A percentile compares a stretch with the other conserved stretches of the same genome.
Evolutionary conservation across 1,140 invertebrate genomes (phyloP).

Genomic region (Lepidurus packardi): DNA sequence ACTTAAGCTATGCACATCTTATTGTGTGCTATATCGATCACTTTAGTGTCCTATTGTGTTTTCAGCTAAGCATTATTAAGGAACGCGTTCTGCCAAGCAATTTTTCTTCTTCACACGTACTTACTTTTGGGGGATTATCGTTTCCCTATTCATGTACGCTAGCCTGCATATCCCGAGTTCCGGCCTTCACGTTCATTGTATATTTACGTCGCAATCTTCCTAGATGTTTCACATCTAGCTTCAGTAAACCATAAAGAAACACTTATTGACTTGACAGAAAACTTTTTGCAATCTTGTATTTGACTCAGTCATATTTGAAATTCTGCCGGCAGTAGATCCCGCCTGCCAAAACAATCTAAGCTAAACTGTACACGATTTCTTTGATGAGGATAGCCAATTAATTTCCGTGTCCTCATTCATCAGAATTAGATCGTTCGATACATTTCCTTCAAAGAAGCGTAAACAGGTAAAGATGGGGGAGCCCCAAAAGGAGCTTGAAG

Average conservation of each 20-base stretch:
- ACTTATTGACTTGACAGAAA: neutral
- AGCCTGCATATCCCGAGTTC: neutral
- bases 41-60: too few relatives aligned
- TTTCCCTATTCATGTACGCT: neutral
- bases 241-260: neutral
- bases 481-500: neutral
- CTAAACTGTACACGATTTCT: conserved; percentile 11
- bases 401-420: neutral
- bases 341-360: neutral
- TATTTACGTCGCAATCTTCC: neutral
- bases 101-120: neutral
- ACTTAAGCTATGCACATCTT: too few relatives aligned
- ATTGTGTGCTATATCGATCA: too few relatives aligned
- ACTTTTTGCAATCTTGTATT: neutral
- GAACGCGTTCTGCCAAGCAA: too few relatives aligned
- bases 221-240: neutral
- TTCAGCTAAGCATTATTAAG: too few relatives aligned
- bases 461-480: neutral
- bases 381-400: neutral
- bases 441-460: neutral
- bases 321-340: neutral
- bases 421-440: neutral
- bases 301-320: neutral
- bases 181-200: neutral
- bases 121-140: neutral